These are phyloP conservation scores for Astur gentilis DNA, from an alignment of 2,113 vertebrate species.

Conservation along the genomic window DNA sequence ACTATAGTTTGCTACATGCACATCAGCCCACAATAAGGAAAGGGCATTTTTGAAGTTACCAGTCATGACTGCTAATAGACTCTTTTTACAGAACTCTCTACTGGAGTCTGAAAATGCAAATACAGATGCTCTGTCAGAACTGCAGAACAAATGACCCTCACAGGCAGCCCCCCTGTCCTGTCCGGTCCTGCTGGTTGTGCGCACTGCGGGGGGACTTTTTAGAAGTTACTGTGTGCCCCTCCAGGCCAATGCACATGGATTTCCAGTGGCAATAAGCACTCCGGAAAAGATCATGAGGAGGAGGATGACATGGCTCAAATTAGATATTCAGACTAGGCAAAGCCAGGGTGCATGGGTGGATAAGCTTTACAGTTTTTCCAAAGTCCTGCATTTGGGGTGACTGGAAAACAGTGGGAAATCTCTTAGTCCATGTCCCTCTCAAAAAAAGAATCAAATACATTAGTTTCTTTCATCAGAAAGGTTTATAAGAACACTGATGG, in stretches of 20 bases:
- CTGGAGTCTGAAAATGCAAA: neutral
- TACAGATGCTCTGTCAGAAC: neutral
- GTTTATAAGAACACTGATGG: neutral
- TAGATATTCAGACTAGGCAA: neutral
- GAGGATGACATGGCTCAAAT: neutral
- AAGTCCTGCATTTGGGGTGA: neutral
- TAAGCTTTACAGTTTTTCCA: neutral
- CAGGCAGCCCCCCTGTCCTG: neutral
- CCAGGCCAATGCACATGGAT: neutral
- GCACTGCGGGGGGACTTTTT: accelerated
- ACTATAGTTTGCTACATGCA: neutral
- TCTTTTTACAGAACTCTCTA: neutral
- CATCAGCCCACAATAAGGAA: neutral
- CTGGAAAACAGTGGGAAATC: neutral
- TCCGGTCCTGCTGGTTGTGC: neutral
- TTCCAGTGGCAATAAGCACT: neutral
- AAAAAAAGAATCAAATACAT: neutral
- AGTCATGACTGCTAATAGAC: neutral
- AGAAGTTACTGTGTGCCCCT: accelerated
- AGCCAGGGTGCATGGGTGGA: accelerated
- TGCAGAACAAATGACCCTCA: neutral
- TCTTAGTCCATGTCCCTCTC: neutral
- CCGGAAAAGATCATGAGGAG: neutral
- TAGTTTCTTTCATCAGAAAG: neutral
- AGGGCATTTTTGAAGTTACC: neutral